A percentile compares a stretch with the other conserved stretches of the same genome.
Conservation (phyloP, 1,140 invertebrate species). For the Drosophila navojoa region DNA sequence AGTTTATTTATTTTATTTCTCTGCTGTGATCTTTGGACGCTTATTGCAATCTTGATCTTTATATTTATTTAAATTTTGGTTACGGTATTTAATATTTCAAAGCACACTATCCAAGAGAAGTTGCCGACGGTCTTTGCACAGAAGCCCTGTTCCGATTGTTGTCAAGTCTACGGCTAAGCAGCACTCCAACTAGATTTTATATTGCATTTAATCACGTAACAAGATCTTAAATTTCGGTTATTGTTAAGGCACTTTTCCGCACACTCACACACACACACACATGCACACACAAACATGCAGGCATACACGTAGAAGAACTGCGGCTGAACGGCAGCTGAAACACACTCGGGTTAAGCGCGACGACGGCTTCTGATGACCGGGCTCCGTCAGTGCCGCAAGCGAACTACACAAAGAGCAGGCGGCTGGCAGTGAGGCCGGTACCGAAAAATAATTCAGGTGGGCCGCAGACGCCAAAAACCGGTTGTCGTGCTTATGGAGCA, state of each 20-base stretch:
- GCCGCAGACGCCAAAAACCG: constrained; percentile 50
- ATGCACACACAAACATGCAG: neutral
- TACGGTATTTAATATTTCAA: constrained; percentile 6
- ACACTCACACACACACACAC: constrained; percentile 6
- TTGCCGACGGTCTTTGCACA: constrained; percentile 69
- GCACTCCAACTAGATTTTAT: neutral
- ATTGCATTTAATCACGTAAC: constrained; percentile 3
- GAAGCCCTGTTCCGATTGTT: constrained; percentile 27
- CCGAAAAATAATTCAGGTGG: constrained; percentile 65
- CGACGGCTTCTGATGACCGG: constrained; percentile 64
- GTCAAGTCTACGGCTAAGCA: constrained; percentile 13
- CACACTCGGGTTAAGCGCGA: constrained; percentile 43
- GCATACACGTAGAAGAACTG: neutral
- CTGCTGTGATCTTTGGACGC: neutral
- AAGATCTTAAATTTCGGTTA: constrained; percentile 10
- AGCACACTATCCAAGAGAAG: constrained; percentile 23
- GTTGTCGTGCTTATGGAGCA: constrained; percentile 33
- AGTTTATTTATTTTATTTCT: too few species aligned
- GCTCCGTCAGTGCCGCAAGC: constrained; percentile 75
- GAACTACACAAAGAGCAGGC: constrained; percentile 66
- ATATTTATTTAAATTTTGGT: neutral
- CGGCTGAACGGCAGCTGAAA: constrained; percentile 21
- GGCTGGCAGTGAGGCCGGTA: constrained; percentile 47
- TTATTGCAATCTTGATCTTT: constrained; percentile 6
- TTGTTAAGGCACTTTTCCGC: constrained; percentile 13